Base-by-base conservation (phyloP, 2,113 vertebrate species). In the Caranx ignobilis region DNA sequence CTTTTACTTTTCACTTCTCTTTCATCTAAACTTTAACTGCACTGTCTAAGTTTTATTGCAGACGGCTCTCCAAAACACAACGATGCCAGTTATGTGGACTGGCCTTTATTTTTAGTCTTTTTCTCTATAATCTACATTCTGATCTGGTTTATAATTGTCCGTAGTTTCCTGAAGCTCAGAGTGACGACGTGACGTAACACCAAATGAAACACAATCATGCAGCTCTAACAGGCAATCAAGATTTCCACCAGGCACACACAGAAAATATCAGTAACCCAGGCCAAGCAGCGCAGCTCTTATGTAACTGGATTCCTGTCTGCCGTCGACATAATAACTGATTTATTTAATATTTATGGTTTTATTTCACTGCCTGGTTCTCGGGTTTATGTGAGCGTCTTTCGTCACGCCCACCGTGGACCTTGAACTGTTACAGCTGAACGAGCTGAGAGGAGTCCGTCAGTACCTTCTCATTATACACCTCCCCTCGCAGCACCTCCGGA, bases 381-480 rank as follows among this genome's bases (percentile, higher is more conserved):
- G 5, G 9, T 75, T 75, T 80, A 71, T 75, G 21, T 66, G 60
- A 63, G 7, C 11, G 0, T 32, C 65, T 75, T 45, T 79, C 54
- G 72, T 85, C 57, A 83, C 66, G 31, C 64, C 54, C 68, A 50
- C 21, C 3, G 39, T 26, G 50, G 59, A 89, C 84, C 57, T 86
- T 86, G 85, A 84, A 63, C 88, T 72, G 60, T 52, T n/a, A 52
- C 62, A 54, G 43, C 68, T 31, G 66, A 74, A 19, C 26, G 26
- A 26, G 26, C 26, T 26, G 54, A 47, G 41, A 35, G 31, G 0
- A 0, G 45, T 61, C 62, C 0, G 3, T 89, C 87, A 71, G 48
- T 90, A 99, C 98, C 98, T 97, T 99, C 91, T 99, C 97, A 0
- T 99, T 95, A 87, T 99, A 99, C 39, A 97, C 88, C 81, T 99